Percentiles rank a stretch among this genome's conserved stretches.
Evolutionary conservation across 2,797 vertebrate genomes (phyloP).

Genomic region (Etheostoma perlongum): DNA sequence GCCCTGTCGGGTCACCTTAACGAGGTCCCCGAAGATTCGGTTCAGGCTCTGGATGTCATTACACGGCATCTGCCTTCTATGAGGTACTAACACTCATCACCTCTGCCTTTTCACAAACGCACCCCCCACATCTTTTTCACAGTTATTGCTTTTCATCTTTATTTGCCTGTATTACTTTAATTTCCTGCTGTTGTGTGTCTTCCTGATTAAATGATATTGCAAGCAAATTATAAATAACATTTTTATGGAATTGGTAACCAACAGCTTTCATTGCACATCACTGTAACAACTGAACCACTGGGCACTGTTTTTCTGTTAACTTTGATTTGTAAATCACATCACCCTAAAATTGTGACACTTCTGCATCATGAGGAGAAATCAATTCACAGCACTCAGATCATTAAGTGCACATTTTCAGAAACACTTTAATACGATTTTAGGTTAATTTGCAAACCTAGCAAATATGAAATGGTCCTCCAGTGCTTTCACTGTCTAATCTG

Average conservation of each 20-base stretch:
- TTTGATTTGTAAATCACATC: background rate
- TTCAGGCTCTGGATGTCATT: constrained; percentile 98
- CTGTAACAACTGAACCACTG: background rate
- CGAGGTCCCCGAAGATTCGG: constrained; percentile 97
- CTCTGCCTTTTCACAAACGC: background rate
- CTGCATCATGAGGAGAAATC: background rate
- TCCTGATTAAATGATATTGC: constrained; percentile 24
- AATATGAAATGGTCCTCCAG: background rate
- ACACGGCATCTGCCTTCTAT: constrained; percentile 98
- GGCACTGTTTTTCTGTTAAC: background rate
- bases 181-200: constrained; percentile 22
- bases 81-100: constrained; percentile 84
- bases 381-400: background rate
- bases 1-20: constrained; percentile 96
- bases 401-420: background rate
- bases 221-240: background rate
- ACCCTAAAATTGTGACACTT: background rate
- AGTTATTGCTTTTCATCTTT: constrained; percentile 25
- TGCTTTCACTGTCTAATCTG: background rate
- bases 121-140: background rate
- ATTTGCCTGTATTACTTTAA: constrained; percentile 27
- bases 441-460: background rate
- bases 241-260: background rate
- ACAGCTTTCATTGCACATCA: background rate
- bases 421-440: background rate